Conservation (phyloP, 2,113 vertebrate species). For the Acrocephalus kingi region DNA sequence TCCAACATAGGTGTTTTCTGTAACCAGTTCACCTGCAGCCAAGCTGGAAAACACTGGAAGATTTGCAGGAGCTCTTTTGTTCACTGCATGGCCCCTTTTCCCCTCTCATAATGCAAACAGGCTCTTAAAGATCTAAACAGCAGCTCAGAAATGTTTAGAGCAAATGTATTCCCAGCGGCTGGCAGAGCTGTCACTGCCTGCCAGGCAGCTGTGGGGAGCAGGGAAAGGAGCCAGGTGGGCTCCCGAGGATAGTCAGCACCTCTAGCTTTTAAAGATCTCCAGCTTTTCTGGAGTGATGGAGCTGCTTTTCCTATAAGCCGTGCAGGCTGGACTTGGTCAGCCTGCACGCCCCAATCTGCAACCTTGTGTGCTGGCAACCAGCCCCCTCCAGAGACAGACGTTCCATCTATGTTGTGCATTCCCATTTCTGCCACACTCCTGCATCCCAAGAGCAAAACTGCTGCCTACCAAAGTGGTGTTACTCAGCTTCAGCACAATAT, state of each 20-base stretch:
- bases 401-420: not conserved
- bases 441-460: not conserved
- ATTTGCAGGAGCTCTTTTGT: not conserved
- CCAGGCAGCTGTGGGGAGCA: not conserved
- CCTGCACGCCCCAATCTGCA: not conserved
- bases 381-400: fast-evolving
- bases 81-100: not conserved
- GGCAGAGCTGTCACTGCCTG: not conserved
- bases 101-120: not conserved
- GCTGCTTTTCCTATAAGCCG: fast-evolving
- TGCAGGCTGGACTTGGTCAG: not conserved
- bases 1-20: fast-evolving
- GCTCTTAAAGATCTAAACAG: not conserved
- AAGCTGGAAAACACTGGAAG: not conserved
- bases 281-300: not conserved
- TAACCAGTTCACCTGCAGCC: not conserved
- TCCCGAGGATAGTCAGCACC: not conserved
- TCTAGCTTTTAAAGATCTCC: not conserved
- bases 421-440: not conserved
- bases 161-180: fast-evolving
- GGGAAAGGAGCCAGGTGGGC: not conserved
- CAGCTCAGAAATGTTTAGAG: not conserved
- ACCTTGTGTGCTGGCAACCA: not conserved
- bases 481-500: not conserved
- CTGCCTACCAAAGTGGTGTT: not conserved